Evolutionary conservation across 1,140 invertebrate species (phyloP).

Genomic region (Lepeophtheirus salmonis): DNA sequence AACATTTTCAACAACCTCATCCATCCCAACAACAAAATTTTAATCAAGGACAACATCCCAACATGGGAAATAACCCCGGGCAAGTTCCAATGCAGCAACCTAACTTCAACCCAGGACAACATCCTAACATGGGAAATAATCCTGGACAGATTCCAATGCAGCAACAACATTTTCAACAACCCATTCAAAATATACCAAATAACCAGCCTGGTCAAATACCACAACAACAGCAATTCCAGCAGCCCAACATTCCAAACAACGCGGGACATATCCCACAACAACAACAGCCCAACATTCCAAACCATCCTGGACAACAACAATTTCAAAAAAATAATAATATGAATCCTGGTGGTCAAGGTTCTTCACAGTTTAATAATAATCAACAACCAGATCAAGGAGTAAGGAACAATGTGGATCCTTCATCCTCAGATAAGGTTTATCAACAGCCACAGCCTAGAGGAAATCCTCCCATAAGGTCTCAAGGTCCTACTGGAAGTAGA

Average conservation of each 20-base stretch:
- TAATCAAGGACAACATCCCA: constrained; percentile 1
- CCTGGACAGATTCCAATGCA: background rate
- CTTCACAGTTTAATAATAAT: background rate
- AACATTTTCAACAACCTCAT: background rate
- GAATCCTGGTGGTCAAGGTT: background rate
- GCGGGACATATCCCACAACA: constrained; percentile 3
- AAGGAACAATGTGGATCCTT: background rate
- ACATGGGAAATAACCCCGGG: background rate
- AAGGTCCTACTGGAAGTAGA: background rate
- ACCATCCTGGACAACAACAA: background rate
- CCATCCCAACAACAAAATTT: background rate
- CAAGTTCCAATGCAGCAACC: constrained; percentile 10
- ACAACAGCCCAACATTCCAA: background rate
- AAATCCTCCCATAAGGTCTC: background rate
- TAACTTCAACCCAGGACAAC: background rate
- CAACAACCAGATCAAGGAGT: background rate
- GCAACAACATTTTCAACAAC: constrained; percentile 9
- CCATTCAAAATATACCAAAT: background rate
- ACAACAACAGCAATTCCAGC: constrained; percentile 14
- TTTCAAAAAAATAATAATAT: background rate
- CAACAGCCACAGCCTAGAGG: background rate
- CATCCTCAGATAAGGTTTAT: background rate
- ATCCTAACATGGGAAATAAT: background rate
- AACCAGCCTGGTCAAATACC: constrained; percentile 9
- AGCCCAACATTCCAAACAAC: constrained; percentile 8